These are phyloP conservation scores for Tursiops truncatus DNA, from an alignment of 2,113 vertebrate genomes.

Conservation along the genomic window DNA sequence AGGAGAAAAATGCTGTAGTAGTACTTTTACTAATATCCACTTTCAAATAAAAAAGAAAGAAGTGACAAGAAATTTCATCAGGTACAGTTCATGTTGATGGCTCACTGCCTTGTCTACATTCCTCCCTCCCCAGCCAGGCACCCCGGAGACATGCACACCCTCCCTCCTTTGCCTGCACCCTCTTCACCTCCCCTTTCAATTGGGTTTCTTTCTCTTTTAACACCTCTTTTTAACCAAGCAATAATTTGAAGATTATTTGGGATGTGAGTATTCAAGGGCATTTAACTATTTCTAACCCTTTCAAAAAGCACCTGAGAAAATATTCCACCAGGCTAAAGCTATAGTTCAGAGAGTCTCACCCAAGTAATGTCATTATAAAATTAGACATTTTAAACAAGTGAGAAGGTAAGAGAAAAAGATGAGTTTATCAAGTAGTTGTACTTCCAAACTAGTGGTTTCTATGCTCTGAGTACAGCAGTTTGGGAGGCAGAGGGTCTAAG, in stretches of 20 bases:
- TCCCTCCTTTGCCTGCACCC: neutral
- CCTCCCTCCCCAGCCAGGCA: neutral
- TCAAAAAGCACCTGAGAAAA: conserved; percentile 36
- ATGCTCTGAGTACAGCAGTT: neutral
- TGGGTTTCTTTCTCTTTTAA: conserved; percentile 29
- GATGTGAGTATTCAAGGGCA: neutral
- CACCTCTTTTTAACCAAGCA: conserved; percentile 22
- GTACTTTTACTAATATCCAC: conserved; percentile 43
- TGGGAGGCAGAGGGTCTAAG: neutral
- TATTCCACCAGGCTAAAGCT: neutral
- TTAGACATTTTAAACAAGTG: neutral
- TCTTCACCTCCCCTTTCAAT: neutral
- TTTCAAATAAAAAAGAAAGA: conserved; percentile 53
- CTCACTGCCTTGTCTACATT: neutral
- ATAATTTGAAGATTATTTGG: conserved; percentile 8
- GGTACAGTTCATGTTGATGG: neutral
- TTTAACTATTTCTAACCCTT: conserved; percentile 47
- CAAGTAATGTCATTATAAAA: neutral
- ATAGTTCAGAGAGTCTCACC: conserved; percentile 4
- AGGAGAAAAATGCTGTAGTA: conserved; percentile 40
- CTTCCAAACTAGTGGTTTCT: neutral
- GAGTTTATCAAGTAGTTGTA: neutral
- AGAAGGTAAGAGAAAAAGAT: neutral
- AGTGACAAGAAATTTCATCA: conserved; percentile 3
- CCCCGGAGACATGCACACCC: no score